Percentiles rank a stretch among this genome's conserved stretches.
These are phyloP conservation scores for Pelagia noctiluca DNA, from an alignment of 30 jellyfish, hydroid and myxozoan genomes.

Conservation along the genomic window DNA sequence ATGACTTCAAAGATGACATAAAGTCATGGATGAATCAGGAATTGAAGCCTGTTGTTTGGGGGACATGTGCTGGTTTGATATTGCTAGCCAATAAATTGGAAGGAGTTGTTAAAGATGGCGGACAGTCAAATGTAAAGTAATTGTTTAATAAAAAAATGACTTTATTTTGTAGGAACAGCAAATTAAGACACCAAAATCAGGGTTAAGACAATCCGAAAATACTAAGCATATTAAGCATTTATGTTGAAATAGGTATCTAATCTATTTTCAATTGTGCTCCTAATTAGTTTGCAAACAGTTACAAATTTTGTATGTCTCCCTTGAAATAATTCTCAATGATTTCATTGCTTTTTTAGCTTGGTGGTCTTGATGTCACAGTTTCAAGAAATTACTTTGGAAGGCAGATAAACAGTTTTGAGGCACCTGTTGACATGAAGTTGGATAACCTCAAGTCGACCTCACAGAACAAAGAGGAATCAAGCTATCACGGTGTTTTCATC, in stretches of 20 bases:
- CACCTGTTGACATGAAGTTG: constrained; percentile 43
- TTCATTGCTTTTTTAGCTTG: constrained; percentile 67
- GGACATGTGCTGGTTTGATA: constrained; percentile 97
- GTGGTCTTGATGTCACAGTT: constrained; percentile 94
- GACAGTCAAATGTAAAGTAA: constrained; percentile 77
- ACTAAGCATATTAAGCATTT: too few relatives aligned
- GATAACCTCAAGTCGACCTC: constrained; percentile 7
- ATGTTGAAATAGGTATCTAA: too few relatives aligned
- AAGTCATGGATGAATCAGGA: constrained; percentile 53
- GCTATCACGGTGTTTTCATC: constrained; percentile 86
- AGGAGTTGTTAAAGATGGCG: constrained; percentile 66
- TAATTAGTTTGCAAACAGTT: too few relatives aligned
- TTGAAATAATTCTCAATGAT: background rate
- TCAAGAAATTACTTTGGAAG: constrained; percentile 97
- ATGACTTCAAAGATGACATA: constrained; percentile 71
- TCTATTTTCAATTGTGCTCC: too few relatives aligned
- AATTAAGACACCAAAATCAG: too few relatives aligned
- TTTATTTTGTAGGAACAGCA: too few relatives aligned
- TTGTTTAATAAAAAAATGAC: too few relatives aligned
- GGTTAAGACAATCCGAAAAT: too few relatives aligned
- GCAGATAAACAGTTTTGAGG: constrained; percentile 93
- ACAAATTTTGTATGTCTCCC: background rate
- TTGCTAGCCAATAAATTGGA: constrained; percentile 78
- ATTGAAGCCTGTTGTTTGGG: constrained; percentile 85
- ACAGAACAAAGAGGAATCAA: background rate